Evolutionary conservation across 2,113 vertebrate species (phyloP), one percentile per base, ranked within the genome.

Genomic region (Formicarius rufipectus): DNA sequence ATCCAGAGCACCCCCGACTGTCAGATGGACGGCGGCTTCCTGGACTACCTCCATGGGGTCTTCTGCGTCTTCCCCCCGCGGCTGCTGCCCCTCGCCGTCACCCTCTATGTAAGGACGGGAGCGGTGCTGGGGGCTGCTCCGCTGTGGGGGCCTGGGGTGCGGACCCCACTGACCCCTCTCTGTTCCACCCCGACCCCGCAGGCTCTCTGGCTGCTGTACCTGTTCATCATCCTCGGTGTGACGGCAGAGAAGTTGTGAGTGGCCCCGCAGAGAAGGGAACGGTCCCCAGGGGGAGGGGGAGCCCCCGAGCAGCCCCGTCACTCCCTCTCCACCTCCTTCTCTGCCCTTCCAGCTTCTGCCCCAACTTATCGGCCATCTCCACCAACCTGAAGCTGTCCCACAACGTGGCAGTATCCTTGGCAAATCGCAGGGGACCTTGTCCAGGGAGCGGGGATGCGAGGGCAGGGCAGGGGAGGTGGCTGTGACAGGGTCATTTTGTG

Each of bases 371-470:
- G 0, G 99, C 99, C 87, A 99, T 99, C 90, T 98, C 98, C 31
- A 98, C 98, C 82, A 98, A 95, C 19, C 97, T 99, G 93, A 98
- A 96, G 95, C 98, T 99, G 83, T 98, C 98, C 47, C 99, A 99
- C 98, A 99, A 99, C 1, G 99, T 99, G 95, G 99, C 99, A 93
- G 98, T 99, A 99, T 99, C 99, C 98, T 99, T 99, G 76, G 2
- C 5, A 12, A 7, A 21, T 20, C 20, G 2, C 3, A 1, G 39
- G 49, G 49, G 16, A 42, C 50, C 47, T 37, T 4, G 0, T 37
- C 10, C 1, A 3, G 28, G 28, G 31, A 10, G 10, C 16, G 39
- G 39, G 22, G 12, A 1, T 28, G 20, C 10, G 11, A 55, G 55
- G 44, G 35, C 0, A 31, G 59, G 45, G 14, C 37, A 17, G 37